Conservation (phyloP, 2,888 invertebrate species). For the Spilarctia lutea region DNA sequence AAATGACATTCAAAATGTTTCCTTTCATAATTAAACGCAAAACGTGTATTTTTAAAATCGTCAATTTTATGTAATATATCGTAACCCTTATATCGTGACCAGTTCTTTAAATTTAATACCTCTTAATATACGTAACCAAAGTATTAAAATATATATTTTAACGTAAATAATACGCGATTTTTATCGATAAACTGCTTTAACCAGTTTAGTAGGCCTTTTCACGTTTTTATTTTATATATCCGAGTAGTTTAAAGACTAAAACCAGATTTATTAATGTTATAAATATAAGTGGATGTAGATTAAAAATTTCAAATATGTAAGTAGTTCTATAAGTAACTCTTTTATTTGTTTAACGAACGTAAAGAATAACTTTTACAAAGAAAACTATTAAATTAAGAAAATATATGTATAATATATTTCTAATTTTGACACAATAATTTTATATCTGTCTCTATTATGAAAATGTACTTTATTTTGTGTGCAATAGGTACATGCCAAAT, state of each 20-base stretch:
- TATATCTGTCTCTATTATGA: too few relatives aligned
- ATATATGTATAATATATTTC: too few relatives aligned
- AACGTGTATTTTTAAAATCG: neutral
- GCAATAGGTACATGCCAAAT: neutral
- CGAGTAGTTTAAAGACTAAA: neutral
- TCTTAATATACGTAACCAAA: constrained; percentile 10
- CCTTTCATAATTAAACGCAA: constrained; percentile 2
- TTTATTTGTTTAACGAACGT: too few relatives aligned
- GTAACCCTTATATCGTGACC: constrained; percentile 30
- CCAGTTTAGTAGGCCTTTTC: neutral
- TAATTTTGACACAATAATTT: too few relatives aligned
- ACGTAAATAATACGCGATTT: constrained; percentile 3
- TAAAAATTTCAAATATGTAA: neutral
- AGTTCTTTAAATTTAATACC: constrained; percentile 19
- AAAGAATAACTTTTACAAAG: too few relatives aligned
- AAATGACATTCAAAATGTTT: neutral
- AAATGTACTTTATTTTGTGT: neutral
- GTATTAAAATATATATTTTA: neutral
- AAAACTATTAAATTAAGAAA: too few relatives aligned
- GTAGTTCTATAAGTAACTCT: neutral
- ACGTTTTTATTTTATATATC: neutral
- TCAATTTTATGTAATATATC: constrained; percentile 11
- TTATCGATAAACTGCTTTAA: constrained; percentile 3
- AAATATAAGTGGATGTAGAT: neutral
- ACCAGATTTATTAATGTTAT: neutral